Percentiles rank a stretch among this genome's conserved stretches.
These are phyloP conservation scores for Thereva nobilitata DNA, from an alignment of 2,888 invertebrate genomes.

Conservation along the genomic window DNA sequence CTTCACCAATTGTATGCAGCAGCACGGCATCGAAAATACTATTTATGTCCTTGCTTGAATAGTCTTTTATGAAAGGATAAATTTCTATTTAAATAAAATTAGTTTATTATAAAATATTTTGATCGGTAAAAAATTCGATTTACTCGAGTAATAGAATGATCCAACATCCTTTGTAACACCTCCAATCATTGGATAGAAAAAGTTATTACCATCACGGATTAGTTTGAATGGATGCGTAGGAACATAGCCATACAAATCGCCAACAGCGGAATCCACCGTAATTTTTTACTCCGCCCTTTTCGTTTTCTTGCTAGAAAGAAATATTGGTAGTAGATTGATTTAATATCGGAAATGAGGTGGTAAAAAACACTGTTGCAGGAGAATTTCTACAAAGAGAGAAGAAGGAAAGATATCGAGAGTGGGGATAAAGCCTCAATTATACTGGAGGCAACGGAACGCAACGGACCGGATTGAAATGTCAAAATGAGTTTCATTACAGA, in stretches of 20 bases:
- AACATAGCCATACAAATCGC: conserved; percentile 52
- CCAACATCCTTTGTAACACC: conserved; percentile 61
- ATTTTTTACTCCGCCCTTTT: conserved; percentile 46
- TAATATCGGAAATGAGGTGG: too few species aligned
- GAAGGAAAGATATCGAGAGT: too few species aligned
- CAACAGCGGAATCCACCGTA: conserved; percentile 53
- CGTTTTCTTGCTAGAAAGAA: conserved; percentile 47
- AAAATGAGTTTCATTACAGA: too few species aligned
- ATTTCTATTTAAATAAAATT: conserved; percentile 18
- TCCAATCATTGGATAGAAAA: conserved; percentile 53
- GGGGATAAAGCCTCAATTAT: too few species aligned
- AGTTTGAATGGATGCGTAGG: conserved; percentile 48
- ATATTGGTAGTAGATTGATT: not conserved
- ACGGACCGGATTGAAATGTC: too few species aligned
- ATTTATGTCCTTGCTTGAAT: conserved; percentile 9
- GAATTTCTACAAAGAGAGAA: too few species aligned
- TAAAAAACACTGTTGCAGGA: too few species aligned
- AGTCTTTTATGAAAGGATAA: not conserved
- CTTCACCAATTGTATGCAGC: conserved; percentile 14
- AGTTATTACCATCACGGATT: conserved; percentile 43
- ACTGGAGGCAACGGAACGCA: too few species aligned
- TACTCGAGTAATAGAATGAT: conserved; percentile 58
- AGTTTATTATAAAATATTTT: not conserved
- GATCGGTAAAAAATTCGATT: conserved; percentile 39
- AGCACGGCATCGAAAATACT: conserved; percentile 28